Evolutionary conservation across 1,140 invertebrate genomes (phyloP), one percentile per base, ranked within the genome.

Genomic region (Drosophila navojoa): DNA sequence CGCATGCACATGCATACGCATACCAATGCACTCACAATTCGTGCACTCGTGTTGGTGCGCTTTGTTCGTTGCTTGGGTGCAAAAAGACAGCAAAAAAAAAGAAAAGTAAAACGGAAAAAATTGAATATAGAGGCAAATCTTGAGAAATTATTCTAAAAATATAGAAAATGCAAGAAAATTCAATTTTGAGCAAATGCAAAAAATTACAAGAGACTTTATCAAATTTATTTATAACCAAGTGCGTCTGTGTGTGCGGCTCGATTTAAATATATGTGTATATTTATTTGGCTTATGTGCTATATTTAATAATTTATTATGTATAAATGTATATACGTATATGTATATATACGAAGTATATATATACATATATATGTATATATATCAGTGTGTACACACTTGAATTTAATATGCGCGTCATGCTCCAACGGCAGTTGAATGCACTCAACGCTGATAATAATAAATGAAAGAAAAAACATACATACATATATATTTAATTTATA

Each of bases 1-100:
- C 84, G 84, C 84, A 87, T 84, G 84, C 79, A 87, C 84, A 76
- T 79, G 75, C 66, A 85, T 47, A 77, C 72, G 42, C 44, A 84
- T 42, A 76, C 61, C 27, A 16, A 40, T 60, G 69, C 69, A 68
- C 25, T 45, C 49, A 38, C 10, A 16, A 13, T 27, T 13, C 58
- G 16, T 58, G 52, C 54, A 66, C 40, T 42, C 44, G 81, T 86
- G 54, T 78, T 71, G 19, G 79, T 87, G 80, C 44, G 77, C 85
- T 90, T 90, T 90, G 81, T 89, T 90, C 84, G 66, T 45, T 60
- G 58, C 49, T 69, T 67, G 44, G 32, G 53, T 58, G 67, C 55
- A 66, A 63, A 50, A 81, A 68, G 58, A 47, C 59, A 35, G 57
- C 59, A 45, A 66, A 55, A 42, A 35, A 70, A 61, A 49, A n/a